Evolutionary conservation across 2,888 invertebrate species (phyloP).

Genomic region (Calephelis perditalis): DNA sequence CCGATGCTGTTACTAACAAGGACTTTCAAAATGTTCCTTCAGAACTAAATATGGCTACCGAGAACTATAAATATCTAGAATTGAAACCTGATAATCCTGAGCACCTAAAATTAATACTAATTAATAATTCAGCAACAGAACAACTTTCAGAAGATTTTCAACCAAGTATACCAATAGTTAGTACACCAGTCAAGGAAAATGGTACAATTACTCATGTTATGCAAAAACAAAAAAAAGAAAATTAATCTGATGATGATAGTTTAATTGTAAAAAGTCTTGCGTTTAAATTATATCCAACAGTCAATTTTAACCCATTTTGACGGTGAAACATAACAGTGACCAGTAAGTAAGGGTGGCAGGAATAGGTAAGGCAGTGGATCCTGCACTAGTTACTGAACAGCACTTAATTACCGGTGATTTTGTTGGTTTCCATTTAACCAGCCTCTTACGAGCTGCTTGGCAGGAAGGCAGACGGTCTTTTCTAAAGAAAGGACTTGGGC

Average conservation of each 20-base stretch:
- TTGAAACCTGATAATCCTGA: too few species aligned
- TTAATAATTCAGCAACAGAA: slow-evolving; percentile 7
- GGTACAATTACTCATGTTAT: neutral
- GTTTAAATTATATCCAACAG: slow-evolving; percentile 2
- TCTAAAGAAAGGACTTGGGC: too few species aligned
- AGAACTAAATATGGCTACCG: too few species aligned
- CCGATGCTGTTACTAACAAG: neutral
- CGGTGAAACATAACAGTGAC: neutral
- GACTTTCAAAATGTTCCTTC: too few species aligned
- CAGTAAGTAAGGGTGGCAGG: too few species aligned
- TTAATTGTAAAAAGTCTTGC: slow-evolving; percentile 3
- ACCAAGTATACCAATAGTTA: slow-evolving; percentile 11
- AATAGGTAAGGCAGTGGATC: too few species aligned
- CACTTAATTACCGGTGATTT: too few species aligned
- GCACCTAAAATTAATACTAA: neutral
- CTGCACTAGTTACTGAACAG: too few species aligned
- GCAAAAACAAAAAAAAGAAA: slow-evolving; percentile 2
- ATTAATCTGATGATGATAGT: slow-evolving; percentile 9
- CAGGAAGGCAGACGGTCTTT: too few species aligned
- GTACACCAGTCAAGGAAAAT: slow-evolving; percentile 7
- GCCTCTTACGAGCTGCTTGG: too few species aligned
- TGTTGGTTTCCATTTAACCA: too few species aligned
- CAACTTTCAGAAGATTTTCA: slow-evolving; percentile 6
- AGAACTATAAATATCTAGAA: too few species aligned
- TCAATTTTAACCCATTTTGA: neutral